Conservation (phyloP, 1,140 invertebrate genomes). For the Pogonomyrmex californicus region DNA sequence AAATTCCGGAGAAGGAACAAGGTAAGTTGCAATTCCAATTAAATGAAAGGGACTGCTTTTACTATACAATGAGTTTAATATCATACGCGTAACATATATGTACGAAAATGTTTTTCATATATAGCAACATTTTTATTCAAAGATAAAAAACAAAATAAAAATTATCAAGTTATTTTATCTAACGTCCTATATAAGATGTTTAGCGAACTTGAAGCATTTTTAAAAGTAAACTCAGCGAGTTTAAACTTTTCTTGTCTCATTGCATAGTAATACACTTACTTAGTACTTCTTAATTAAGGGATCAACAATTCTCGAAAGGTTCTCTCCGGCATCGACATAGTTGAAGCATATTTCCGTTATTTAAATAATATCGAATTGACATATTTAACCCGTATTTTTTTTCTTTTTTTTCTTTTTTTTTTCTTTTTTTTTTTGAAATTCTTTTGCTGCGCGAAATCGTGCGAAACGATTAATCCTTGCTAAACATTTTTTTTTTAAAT, state of each 20-base stretch:
- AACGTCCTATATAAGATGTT: neutral
- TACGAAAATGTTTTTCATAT: neutral
- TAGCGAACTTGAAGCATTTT: slow-evolving; percentile 11
- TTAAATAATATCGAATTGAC: slow-evolving; percentile 34
- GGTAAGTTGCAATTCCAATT: slow-evolving; percentile 75
- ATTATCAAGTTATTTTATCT: slow-evolving; percentile 22
- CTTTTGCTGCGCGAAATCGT: neutral
- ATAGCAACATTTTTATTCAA: neutral
- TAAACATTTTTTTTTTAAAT: neutral
- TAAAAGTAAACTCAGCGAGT: slow-evolving; percentile 32
- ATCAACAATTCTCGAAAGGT: slow-evolving; percentile 21
- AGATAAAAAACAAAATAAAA: neutral
- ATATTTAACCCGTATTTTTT: slow-evolving; percentile 16
- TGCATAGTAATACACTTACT: slow-evolving; percentile 20
- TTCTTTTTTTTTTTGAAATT: slow-evolving; percentile 21
- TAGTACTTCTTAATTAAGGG: slow-evolving; percentile 51
- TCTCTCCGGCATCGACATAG: neutral
- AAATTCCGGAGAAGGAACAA: slow-evolving; percentile 84
- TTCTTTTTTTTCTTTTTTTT: slow-evolving; percentile 39
- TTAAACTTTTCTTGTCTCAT: slow-evolving; percentile 40
- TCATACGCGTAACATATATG: neutral
- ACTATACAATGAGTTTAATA: neutral
- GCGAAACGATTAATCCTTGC: neutral
- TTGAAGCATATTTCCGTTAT: slow-evolving; percentile 22
- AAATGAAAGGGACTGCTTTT: neutral